Base-by-base conservation (phyloP, 2,888 invertebrate species). In the Troilus luridus region DNA sequence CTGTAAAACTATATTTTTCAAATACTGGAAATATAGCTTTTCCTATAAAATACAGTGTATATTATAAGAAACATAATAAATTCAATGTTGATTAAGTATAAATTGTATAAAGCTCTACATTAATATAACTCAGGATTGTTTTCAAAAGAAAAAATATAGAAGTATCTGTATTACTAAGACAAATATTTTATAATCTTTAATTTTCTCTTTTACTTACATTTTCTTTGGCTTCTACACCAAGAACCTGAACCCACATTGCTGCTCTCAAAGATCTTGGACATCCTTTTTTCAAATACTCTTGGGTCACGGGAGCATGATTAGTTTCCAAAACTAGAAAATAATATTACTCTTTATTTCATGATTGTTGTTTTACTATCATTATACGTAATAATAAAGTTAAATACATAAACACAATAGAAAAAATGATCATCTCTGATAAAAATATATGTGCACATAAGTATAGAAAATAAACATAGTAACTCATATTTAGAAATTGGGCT, bases 271-370 rank as follows among this genome's bases (percentile, higher is more conserved):
- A 95, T 93, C 97, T 96, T 0, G 98, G 98, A 93, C 97, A 97
- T 24, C 98, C 98, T 92, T 96, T 96, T 95, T 98, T 98, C 19
- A 98, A 95, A 94, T 97, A 98, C 94, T 99, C 98, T 94, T 98
- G 98, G 72, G 98, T 97, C 64, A 98, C 95, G 0, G 98, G 98
- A 0, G 98, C 97, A 94, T 98, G 97, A 92, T 97, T 97, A 88
- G 96, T 96, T 27, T 95, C 95, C 21, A 98, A 94, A 93, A 81
- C 93, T 93, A 67, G 60, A 88, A 88, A 89, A 27, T 0, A 11
- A 77, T 41, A 8, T 17, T 24, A 77, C 27, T 41, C 41, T 41
- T 77, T 41, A 77, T 77, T 67, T 77, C 7, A 41, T 17, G 1
- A 77, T 77, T 41, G 41, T 77, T 41, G 17, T 41, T 41, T 41